Evolutionary conservation across 2,113 vertebrate species (phyloP), one percentile per base, ranked within the genome.

Genomic region (Lophura nycthemera): DNA sequence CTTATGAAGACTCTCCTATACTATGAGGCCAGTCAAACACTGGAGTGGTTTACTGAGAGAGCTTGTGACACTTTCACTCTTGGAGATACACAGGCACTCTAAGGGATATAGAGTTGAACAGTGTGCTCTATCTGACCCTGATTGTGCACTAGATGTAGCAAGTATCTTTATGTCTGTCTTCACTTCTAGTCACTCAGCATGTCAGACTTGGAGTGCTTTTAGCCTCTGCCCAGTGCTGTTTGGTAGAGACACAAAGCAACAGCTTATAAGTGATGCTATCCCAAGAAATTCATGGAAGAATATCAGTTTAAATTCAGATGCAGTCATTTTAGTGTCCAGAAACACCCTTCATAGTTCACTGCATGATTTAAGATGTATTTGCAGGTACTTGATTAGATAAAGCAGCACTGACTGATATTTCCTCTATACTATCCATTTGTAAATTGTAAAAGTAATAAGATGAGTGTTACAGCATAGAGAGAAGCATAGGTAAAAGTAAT

Each of bases 191-290:
- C 18, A 6, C 32, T 69, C 54, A 61, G 34, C 10, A 24, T 43
- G 13, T 59, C 48, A 79, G 43, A 42, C 10, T 52, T 2, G 1
- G 29, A 47, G 38, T 0, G 0, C 17, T 72, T 67, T 57, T 2
- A 1, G 20, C 4, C 5, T 60, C 15, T 8, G 8, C 13, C 80
- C 32, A 32, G 48, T 6, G 17, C 13, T 83, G 8, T 69, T 79
- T 61, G n/a, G 20, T 3, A 70, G 67, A 76, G 13, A 6, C 20
- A 13, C 0, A 0, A 69, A 73, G 27, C 45, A 73, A 17, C 29
- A 48, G n/a, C 40, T 65, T 34, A 70, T 56, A 82, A 34, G 38
- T 30, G 29, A 14, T 56, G 10, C 16, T 32, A 10, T 30, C 40
- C 8, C 18, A 67, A 56, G 32, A 50, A 15, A 67, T 3, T 11